phyloP scores from a whole-genome alignment of 2,113 vertebrate species.

The Willisornis vidua region DNA sequence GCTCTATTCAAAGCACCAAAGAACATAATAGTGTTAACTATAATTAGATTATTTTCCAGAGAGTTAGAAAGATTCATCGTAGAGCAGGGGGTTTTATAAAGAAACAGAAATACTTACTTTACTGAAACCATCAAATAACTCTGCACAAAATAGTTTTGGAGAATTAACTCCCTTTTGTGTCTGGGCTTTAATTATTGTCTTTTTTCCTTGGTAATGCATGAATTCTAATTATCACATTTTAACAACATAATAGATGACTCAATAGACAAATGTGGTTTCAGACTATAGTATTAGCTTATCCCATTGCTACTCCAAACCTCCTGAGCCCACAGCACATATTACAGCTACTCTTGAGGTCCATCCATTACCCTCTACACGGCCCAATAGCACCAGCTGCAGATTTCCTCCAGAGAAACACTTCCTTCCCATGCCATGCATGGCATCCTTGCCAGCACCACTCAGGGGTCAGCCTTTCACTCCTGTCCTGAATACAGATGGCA shows the following conservation, averaged over 20 bases:
- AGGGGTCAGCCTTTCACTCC: background rate
- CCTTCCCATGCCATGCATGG: rapidly evolving
- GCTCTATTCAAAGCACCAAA: constrained; percentile 35
- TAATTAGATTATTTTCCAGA: constrained; percentile 56
- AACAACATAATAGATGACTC: background rate
- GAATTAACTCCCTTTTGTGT: constrained; percentile 19
- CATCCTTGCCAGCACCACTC: background rate
- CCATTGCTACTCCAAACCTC: background rate
- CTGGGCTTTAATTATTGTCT: constrained; percentile 14
- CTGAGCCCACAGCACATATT: background rate
- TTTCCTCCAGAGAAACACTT: background rate
- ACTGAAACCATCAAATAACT: constrained; percentile 16
- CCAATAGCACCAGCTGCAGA: background rate
- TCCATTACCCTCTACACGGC: background rate
- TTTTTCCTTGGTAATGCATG: background rate
- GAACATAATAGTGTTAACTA: constrained; percentile 23
- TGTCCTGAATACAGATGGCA: background rate
- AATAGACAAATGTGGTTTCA: background rate
- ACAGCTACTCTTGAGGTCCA: background rate
- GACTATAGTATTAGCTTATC: background rate
- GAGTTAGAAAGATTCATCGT: background rate
- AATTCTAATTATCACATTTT: constrained; percentile 4
- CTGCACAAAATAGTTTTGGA: background rate
- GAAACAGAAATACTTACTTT: constrained; percentile 18
- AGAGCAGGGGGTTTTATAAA: background rate